Evolutionary conservation across 2,888 invertebrate genomes (phyloP).

Genomic region (Diaperis boleti): DNA sequence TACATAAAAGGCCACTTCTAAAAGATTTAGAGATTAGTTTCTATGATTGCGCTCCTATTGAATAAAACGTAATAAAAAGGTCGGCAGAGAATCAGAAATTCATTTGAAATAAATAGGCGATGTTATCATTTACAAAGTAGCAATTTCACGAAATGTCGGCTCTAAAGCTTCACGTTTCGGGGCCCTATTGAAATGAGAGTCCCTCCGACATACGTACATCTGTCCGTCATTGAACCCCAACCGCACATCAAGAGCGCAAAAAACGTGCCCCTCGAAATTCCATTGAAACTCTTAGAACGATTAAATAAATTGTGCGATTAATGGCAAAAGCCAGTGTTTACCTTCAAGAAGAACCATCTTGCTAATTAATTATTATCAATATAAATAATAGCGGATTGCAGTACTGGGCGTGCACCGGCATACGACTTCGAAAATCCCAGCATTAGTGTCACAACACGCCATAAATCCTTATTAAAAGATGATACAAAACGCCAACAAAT

Average conservation of each 20-base stretch:
- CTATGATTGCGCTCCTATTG: conserved; percentile 57
- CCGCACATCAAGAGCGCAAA: conserved; percentile 25
- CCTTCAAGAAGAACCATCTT: not conserved
- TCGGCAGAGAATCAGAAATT: conserved; percentile 53
- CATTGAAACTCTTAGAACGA: not conserved
- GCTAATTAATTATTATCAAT: conserved; percentile 33
- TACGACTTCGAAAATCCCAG: conserved; percentile 53
- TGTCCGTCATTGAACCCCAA: conserved; percentile 38
- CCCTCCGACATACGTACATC: conserved; percentile 39
- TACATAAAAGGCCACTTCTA: conserved; percentile 48
- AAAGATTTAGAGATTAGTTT: conserved; percentile 60
- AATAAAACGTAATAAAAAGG: conserved; percentile 46
- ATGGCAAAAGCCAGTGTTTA: not conserved
- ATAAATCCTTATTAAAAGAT: conserved; percentile 64
- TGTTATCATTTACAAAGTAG: conserved; percentile 63
- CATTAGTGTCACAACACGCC: conserved; percentile 63
- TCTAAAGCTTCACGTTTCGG: conserved; percentile 53
- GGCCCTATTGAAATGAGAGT: conserved; percentile 44
- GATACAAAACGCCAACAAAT: conserved; percentile 60
- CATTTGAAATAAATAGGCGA: conserved; percentile 63
- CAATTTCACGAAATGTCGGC: conserved; percentile 60
- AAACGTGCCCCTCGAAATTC: conserved; percentile 20
- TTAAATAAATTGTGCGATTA: conserved; percentile 10
- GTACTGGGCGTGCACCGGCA: conserved; percentile 16
- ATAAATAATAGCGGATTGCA: conserved; percentile 14